Conservation (phyloP, 2,113 vertebrate species). For the Poeciliopsis occidentalis region DNA sequence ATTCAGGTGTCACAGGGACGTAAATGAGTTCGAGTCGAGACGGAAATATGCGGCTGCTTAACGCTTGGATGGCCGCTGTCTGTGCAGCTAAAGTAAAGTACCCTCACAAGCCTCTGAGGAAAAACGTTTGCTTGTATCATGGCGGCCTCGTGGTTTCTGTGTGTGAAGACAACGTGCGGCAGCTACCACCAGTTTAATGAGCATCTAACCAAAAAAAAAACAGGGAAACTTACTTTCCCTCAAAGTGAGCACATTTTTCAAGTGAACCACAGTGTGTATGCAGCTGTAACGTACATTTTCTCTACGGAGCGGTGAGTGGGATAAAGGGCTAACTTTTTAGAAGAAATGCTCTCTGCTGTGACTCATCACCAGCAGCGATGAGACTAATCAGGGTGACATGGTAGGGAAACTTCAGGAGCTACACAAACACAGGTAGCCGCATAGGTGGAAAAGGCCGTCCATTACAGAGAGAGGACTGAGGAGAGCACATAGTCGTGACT, state of each 20-base stretch:
- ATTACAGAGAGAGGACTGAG: not conserved
- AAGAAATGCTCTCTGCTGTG: constrained; percentile 34
- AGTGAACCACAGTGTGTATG: constrained; percentile 29
- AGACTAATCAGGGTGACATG: constrained; percentile 41
- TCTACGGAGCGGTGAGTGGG: constrained; percentile 35
- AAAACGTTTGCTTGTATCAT: constrained; percentile 24
- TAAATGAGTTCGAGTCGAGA: constrained; percentile 42
- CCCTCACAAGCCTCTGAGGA: constrained; percentile 9
- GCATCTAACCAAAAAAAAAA: constrained; percentile 23
- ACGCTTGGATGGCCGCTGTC: not conserved
- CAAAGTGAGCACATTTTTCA: constrained; percentile 26
- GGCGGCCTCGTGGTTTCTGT: constrained; percentile 13
- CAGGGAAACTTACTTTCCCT: constrained; percentile 1
- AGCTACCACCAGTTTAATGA: constrained; percentile 46
- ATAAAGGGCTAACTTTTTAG: constrained; percentile 27
- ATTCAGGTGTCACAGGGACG: constrained; percentile 49
- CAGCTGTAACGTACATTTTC: constrained; percentile 32
- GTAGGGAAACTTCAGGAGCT: constrained; percentile 30
- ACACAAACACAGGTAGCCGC: constrained; percentile 44
- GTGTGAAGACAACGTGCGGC: constrained; percentile 17
- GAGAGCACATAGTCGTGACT: constrained; percentile 20
- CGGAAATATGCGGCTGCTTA: not conserved
- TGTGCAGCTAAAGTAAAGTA: constrained; percentile 14
- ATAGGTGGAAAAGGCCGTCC: constrained; percentile 30
- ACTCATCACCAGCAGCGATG: constrained; percentile 50